Conservation (phyloP, 2,888 invertebrate genomes). For the Melieria picta region DNA sequence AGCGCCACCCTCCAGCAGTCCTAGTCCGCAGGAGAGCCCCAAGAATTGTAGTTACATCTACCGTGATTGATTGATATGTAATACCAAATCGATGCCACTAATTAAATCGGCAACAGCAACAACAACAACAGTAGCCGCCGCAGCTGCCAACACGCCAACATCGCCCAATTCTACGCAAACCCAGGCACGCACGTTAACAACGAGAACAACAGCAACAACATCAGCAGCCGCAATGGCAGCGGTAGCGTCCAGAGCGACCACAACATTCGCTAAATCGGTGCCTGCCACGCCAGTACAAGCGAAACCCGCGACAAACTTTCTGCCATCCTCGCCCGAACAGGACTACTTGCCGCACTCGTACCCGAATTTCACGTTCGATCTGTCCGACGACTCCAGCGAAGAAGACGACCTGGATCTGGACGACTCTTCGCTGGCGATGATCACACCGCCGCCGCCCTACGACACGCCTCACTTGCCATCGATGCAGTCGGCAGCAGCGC, state of each 20-base stretch:
- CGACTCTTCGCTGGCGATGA: constrained; percentile 59
- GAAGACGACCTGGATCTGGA: constrained; percentile 38
- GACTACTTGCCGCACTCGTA: constrained; percentile 44
- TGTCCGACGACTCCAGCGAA: constrained; percentile 34
- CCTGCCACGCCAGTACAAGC: constrained; percentile 54
- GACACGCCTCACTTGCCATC: constrained; percentile 45
- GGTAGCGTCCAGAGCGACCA: constrained; percentile 38
- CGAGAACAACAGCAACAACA: constrained; percentile 35
- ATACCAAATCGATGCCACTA: constrained; percentile 66
- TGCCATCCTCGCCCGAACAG: constrained; percentile 43
- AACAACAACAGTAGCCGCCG: constrained; percentile 37
- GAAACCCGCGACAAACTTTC: constrained; percentile 44
- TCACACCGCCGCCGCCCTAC: constrained; percentile 61
- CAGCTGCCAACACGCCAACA: constrained; percentile 22
- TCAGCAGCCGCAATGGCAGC: constrained; percentile 31
- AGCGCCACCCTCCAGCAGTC: constrained; percentile 67
- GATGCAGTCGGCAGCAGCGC: constrained; percentile 17
- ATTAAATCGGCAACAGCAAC: constrained; percentile 57
- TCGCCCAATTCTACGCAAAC: constrained; percentile 30
- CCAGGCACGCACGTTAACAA: constrained; percentile 27
- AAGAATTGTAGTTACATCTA: constrained; percentile 68
- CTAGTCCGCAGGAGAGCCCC: constrained; percentile 68
- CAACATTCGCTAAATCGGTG: constrained; percentile 44
- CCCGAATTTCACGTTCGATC: constrained; percentile 44
- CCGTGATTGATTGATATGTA: constrained; percentile 68